Conservation (phyloP, 2,888 invertebrate genomes). For the Synergus laeviventris region DNA sequence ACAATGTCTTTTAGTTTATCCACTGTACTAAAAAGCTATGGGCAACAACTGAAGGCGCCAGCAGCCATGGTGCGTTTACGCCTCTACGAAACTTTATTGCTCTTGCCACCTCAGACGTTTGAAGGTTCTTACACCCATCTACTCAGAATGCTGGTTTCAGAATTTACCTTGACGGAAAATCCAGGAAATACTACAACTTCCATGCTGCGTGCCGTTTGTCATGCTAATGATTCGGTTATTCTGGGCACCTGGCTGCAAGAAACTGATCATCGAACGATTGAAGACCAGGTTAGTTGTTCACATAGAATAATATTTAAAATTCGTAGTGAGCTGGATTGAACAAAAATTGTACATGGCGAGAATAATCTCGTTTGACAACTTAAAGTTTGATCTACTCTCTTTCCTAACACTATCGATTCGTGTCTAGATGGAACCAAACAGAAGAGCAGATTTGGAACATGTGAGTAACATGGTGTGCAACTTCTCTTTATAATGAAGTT, state of each 20-base stretch:
- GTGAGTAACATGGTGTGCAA: slow-evolving; percentile 80
- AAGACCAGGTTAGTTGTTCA: slow-evolving; percentile 89
- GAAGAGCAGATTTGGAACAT: slow-evolving; percentile 88
- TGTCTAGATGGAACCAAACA: slow-evolving; percentile 89
- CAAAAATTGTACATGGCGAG: neutral
- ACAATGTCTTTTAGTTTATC: slow-evolving; percentile 82
- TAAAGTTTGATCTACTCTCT: neutral
- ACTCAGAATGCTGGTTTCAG: slow-evolving; percentile 93
- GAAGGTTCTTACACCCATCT: slow-evolving; percentile 93
- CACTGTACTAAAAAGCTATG: slow-evolving; percentile 90
- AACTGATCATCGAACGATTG: slow-evolving; percentile 96
- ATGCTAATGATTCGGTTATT: slow-evolving; percentile 93
- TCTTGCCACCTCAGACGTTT: slow-evolving; percentile 87
- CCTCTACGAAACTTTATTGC: slow-evolving; percentile 90
- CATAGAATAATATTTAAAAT: neutral
- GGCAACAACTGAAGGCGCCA: slow-evolving; percentile 94
- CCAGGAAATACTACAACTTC: slow-evolving; percentile 94
- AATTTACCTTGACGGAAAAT: slow-evolving; percentile 96
- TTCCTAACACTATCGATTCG: slow-evolving; percentile 56
- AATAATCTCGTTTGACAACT: neutral
- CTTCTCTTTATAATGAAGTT: slow-evolving; percentile 1
- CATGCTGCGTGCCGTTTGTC: slow-evolving; percentile 87
- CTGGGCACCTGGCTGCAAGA: slow-evolving; percentile 97
- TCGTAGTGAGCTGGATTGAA: neutral
- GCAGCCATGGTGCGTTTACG: slow-evolving; percentile 95